Percentiles rank a stretch among this genome's conserved stretches.
phyloP scores from a whole-genome alignment of 1,140 invertebrate genomes.

The Drosophila melanogaster region DNA sequence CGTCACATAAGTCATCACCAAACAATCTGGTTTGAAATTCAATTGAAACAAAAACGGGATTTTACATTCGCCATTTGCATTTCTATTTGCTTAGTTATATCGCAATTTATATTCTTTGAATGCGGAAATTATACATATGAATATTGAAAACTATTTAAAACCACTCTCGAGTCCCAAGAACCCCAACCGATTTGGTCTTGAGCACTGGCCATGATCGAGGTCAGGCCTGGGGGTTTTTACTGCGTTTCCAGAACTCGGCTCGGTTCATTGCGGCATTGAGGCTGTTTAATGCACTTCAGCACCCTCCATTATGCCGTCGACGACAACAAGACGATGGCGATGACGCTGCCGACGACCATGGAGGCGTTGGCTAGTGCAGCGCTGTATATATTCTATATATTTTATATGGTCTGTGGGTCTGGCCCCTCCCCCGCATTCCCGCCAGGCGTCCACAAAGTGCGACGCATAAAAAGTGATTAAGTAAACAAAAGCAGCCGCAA shows the following conservation, averaged over 20 bases:
- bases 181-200: not conserved
- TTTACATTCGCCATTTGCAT: no score
- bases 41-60: not conserved
- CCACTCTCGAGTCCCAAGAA: not conserved
- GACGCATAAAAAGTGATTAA: conserved; percentile 57
- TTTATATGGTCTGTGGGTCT: conserved; percentile 23
- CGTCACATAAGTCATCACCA: not conserved
- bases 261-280: conserved; percentile 36
- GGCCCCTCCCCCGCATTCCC: not conserved
- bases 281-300: conserved; percentile 47
- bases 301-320: conserved; percentile 24
- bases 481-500: conserved; percentile 61
- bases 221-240: not conserved
- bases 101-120: no score
- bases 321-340: conserved; percentile 34
- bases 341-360: conserved; percentile 38
- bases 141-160: not conserved
- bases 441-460: conserved; percentile 54
- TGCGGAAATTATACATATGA: not conserved
- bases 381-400: conserved; percentile 10
- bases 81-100: no score
- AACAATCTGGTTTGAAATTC: not conserved
- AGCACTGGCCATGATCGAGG: conserved; percentile 3
- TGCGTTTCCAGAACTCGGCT: conserved; percentile 24
- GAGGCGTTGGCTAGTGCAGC: conserved; percentile 45